Evolutionary conservation across 2,113 vertebrate genomes (phyloP), one percentile per base, ranked within the genome.

Genomic region (Pituophis catenifer): DNA sequence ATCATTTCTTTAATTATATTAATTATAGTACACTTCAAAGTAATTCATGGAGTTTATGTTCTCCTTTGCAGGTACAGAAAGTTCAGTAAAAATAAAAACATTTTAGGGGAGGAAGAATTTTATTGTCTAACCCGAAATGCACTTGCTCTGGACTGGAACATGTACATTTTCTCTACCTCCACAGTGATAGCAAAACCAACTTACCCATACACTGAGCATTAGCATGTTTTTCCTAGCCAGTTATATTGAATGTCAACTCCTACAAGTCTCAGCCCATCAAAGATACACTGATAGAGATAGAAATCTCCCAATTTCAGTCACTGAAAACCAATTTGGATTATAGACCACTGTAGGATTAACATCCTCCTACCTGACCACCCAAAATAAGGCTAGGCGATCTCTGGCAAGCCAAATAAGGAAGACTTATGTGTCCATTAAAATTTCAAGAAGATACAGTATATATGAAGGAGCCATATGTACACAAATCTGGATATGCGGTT

Each of bases 41-140:
- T 91, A 62, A 26, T 87, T 55, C 10, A 52, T 24, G 0, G 1
- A 52, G 92, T 19, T 26, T 4, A 0, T 48, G 23, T 89, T 91
- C 88, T 90, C 21, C 91, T 75, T 17, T 21, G 50, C 88, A 93
- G 91, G 29, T 90, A 94, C 90, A 93, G 50, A 91, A 26, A 93
- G 92, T 23, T 70, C 33, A 3, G 23, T 48, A 8, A n/a, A 3
- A 8, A 2, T 5, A 57, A 15, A 9, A 23, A 50, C 1, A 3
- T 58, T 1, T 9, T 0, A 55, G 58, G 90, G 1, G 19, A 92
- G 2, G 86, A 52, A 29, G 24, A 15, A 13, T 33, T 48, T 13
- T 4, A 2, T 17, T 59, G 23, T 24, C 92, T n/a, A 9, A 75
- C 0, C 5, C n/a, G 12, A 8, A 0, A 3, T 70, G 53, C 0